Conservation (phyloP, 2,113 vertebrate species). For the Alexandromys fortis region DNA sequence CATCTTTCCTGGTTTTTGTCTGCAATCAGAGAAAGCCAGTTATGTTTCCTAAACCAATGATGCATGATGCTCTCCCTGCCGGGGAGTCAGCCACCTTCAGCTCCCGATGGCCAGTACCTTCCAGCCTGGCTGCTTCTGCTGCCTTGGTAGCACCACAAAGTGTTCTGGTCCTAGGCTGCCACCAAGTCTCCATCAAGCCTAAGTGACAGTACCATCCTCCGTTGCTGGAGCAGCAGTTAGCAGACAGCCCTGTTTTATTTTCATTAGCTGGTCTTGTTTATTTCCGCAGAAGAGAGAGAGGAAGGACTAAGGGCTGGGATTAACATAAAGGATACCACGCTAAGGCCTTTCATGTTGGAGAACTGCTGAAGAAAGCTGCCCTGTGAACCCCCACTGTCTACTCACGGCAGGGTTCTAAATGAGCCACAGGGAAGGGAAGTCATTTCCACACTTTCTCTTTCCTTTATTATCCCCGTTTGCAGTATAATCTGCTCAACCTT, state of each 20-base stretch:
- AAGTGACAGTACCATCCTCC: not conserved
- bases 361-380: not conserved
- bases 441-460: conserved; percentile 21
- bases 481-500: not conserved
- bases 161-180: not conserved
- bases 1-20: conserved; percentile 10
- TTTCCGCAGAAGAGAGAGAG: conserved; percentile 1
- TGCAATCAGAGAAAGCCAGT: not conserved
- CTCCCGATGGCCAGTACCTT: not conserved
- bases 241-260: not conserved
- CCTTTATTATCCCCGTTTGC: not conserved
- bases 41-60: not conserved
- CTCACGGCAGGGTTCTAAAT: not conserved
- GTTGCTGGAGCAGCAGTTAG: not conserved
- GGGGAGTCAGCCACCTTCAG: not conserved
- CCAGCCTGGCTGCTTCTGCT: not conserved
- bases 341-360: not conserved
- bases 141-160: not conserved
- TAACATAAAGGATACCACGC: not conserved
- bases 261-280: conserved; percentile 28
- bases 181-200: not conserved
- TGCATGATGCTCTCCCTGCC: not conserved
- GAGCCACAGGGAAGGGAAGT: not conserved
- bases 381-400: not conserved
- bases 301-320: not conserved